A percentile compares a stretch with the other conserved stretches of the same genome.
Conservation (phyloP, 2,113 vertebrate genomes). For the Coregonus clupeaformis region DNA sequence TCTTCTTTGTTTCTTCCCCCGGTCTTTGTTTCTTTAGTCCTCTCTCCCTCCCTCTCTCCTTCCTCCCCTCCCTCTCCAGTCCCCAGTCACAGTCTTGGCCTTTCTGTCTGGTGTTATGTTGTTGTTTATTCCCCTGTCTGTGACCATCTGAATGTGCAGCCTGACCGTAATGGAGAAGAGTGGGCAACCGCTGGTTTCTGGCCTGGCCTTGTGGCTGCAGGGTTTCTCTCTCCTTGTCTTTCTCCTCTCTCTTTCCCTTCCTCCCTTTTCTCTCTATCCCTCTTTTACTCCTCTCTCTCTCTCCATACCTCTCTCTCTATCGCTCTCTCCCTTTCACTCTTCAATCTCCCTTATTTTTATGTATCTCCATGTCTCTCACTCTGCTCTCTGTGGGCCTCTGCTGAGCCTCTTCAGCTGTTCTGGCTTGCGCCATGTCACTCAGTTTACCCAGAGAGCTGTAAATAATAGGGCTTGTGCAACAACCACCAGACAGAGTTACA, state of each 20-base stretch:
- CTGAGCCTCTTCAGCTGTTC: slow-evolving; percentile 19
- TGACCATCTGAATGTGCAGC: neutral
- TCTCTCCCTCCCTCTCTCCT: neutral
- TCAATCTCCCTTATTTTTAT: too few species aligned
- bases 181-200: slow-evolving; percentile 1
- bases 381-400: neutral
- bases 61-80: neutral
- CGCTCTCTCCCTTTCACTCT: neutral
- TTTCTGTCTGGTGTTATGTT: slow-evolving; percentile 5
- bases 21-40: neutral
- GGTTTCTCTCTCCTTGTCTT: neutral
- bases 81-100: neutral
- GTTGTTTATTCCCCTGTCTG: slow-evolving; percentile 21
- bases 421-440: slow-evolving; percentile 8
- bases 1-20: slow-evolving; percentile 8
- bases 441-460: slow-evolving; percentile 20
- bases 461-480: neutral
- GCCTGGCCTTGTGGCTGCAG: neutral
- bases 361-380: neutral
- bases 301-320: neutral
- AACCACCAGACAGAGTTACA: neutral
- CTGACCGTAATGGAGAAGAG: slow-evolving; percentile 10
- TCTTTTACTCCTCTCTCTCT: neutral
- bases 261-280: neutral
- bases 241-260: neutral